Conservation (phyloP, 92 coral and sea anemone genomes). For the Paragorgia papillata region DNA sequence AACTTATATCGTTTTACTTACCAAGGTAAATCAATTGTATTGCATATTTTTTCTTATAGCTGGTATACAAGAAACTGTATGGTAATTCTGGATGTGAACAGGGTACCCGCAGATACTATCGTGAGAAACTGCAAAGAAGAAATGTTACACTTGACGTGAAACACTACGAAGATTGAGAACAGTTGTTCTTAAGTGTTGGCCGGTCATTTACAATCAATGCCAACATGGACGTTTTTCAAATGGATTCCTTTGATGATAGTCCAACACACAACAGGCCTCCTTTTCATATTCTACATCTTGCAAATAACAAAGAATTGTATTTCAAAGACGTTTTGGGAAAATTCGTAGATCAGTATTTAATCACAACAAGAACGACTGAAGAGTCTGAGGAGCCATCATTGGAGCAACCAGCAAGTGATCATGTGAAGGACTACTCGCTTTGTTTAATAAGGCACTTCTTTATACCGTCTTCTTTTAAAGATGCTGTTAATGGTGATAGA, state of each 20-base stretch:
- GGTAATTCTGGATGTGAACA: no score
- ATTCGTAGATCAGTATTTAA: conserved; percentile 5
- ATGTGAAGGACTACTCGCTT: conserved; percentile 38
- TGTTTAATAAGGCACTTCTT: conserved; percentile 47
- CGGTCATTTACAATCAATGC: neutral
- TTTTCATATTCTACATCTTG: neutral
- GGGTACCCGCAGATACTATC: conserved; percentile 10
- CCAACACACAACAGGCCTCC: neutral
- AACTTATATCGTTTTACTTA: no score
- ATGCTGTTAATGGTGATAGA: conserved; percentile 59
- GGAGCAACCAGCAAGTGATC: conserved; percentile 9
- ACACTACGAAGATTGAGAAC: no score
- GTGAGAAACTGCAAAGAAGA: conserved; percentile 1
- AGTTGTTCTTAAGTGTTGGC: conserved; percentile 19
- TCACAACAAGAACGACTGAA: neutral
- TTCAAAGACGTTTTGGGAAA: neutral
- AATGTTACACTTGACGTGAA: conserved; percentile 6
- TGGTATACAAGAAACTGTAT: no score
- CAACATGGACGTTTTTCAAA: neutral
- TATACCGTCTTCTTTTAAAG: conserved; percentile 8
- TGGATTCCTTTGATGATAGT: neutral
- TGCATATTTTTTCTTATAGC: neutral
- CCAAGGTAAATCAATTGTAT: neutral
- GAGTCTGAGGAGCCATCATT: no score
- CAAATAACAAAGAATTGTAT: neutral